Percentiles rank a stretch among this genome's conserved stretches.
These are phyloP conservation scores for Pseudochirops cupreus DNA, from an alignment of 2,797 vertebrate genomes.

Conservation along the genomic window DNA sequence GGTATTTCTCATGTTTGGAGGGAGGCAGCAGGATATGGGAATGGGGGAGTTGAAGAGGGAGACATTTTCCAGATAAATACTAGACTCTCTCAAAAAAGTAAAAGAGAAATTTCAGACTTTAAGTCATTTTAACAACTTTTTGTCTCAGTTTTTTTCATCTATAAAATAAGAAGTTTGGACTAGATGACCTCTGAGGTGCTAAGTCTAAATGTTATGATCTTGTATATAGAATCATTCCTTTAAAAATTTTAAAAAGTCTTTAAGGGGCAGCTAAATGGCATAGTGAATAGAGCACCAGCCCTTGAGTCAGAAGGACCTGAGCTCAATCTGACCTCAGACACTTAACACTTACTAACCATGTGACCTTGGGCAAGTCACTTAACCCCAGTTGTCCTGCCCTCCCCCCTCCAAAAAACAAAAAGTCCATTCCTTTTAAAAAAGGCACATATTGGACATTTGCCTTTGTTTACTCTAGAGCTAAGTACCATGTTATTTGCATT, in stretches of 20 bases:
- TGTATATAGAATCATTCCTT: background rate
- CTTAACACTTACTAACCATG: no score
- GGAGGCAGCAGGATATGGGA: background rate
- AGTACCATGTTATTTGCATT: background rate
- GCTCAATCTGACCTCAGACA: no score
- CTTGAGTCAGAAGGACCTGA: no score
- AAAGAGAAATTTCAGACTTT: background rate
- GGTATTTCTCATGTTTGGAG: background rate
- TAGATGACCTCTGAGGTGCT: background rate
- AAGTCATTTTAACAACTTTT: background rate
- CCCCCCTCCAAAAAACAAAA: background rate
- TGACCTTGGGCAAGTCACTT: no score
- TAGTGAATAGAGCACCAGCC: no score
- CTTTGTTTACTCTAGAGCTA: background rate
- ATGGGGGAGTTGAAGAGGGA: background rate
- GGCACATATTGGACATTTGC: background rate
- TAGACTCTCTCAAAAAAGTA: background rate
- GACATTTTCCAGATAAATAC: background rate
- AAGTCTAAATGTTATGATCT: background rate
- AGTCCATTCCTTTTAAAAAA: background rate
- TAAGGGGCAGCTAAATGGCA: no score
- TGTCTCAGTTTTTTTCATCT: background rate
- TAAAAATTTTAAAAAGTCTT: no score
- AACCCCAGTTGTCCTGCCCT: no score
- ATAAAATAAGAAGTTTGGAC: background rate